These are phyloP conservation scores for Ligdia adustata DNA, from an alignment of 2,888 invertebrate species.

Conservation along the genomic window DNA sequence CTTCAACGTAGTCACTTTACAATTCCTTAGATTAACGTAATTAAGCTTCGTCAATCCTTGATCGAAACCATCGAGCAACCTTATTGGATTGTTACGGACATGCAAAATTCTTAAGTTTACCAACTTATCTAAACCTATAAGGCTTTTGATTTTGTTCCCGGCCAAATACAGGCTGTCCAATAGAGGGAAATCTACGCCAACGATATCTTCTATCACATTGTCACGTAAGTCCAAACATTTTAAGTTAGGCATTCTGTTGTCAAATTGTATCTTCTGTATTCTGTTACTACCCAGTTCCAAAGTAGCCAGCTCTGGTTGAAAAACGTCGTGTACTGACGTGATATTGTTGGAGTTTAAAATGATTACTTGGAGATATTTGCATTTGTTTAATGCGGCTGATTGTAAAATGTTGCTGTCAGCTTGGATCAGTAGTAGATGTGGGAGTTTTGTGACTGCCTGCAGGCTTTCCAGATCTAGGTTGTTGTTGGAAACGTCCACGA, in stretches of 20 bases:
- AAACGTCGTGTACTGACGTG: conserved; percentile 74
- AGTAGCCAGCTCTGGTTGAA: conserved; percentile 81
- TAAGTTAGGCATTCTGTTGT: conserved; percentile 61
- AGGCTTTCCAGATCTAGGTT: conserved; percentile 71
- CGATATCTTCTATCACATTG: conserved; percentile 72
- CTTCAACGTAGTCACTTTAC: conserved; percentile 74
- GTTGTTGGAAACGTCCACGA: conserved; percentile 84
- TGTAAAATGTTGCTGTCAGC: conserved; percentile 81
- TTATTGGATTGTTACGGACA: conserved; percentile 87
- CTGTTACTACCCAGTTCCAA: conserved; percentile 81
- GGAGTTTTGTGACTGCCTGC: conserved; percentile 76
- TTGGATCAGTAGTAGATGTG: conserved; percentile 81
- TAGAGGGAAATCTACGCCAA: conserved; percentile 71
- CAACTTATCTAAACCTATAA: conserved; percentile 86
- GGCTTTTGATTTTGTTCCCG: conserved; percentile 86
- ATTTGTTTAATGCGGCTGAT: conserved; percentile 74
- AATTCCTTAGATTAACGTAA: conserved; percentile 84
- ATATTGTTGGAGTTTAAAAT: conserved; percentile 82
- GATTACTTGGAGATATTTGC: conserved; percentile 85
- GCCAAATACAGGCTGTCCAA: conserved; percentile 90
- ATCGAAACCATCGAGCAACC: conserved; percentile 78
- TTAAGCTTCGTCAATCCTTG: conserved; percentile 64
- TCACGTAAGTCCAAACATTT: conserved; percentile 82
- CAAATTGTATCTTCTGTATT: conserved; percentile 58
- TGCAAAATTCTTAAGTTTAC: conserved; percentile 87